These are phyloP conservation scores for Datnioides undecimradiatus DNA, from an alignment of 2,113 vertebrate genomes.

Conservation along the genomic window DNA sequence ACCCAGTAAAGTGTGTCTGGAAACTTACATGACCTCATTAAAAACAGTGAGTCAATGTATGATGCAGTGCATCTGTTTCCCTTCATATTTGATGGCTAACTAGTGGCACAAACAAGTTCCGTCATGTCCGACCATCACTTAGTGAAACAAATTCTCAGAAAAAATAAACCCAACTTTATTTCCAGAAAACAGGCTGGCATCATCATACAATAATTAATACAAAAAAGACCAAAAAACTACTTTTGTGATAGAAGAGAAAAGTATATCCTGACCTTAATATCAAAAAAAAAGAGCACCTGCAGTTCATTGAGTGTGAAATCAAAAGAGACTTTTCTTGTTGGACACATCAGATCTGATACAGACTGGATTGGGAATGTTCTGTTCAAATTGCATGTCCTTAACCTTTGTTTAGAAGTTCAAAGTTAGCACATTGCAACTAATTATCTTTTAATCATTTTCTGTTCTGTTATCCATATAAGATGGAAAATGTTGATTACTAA, in stretches of 20 bases:
- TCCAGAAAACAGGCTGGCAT: conserved; percentile 60
- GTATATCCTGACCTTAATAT: conserved; percentile 35
- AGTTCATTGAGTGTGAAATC: conserved; percentile 28
- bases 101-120: not conserved
- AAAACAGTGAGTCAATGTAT: conserved; percentile 11
- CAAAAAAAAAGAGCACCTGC: conserved; percentile 34
- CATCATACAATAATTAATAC: conserved; percentile 51
- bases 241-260: conserved; percentile 23
- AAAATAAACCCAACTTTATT: conserved; percentile 73
- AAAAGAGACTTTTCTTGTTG: not conserved
- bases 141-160: conserved; percentile 49
- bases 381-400: not conserved
- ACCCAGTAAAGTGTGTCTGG: conserved; percentile 5
- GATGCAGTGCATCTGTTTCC: not conserved
- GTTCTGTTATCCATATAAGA: not conserved
- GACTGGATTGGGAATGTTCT: conserved; percentile 27
- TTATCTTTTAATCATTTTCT: not conserved
- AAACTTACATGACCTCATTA: not conserved
- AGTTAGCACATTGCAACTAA: conserved; percentile 1
- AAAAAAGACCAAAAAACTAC: conserved; percentile 36
- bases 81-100: not conserved
- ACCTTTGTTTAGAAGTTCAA: conserved; percentile 9
- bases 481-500: not conserved
- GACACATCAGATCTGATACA: conserved; percentile 34
- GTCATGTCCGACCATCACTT: not conserved